Evolutionary conservation across 2,888 invertebrate genomes (phyloP).

Genomic region (Magallana nippona): DNA sequence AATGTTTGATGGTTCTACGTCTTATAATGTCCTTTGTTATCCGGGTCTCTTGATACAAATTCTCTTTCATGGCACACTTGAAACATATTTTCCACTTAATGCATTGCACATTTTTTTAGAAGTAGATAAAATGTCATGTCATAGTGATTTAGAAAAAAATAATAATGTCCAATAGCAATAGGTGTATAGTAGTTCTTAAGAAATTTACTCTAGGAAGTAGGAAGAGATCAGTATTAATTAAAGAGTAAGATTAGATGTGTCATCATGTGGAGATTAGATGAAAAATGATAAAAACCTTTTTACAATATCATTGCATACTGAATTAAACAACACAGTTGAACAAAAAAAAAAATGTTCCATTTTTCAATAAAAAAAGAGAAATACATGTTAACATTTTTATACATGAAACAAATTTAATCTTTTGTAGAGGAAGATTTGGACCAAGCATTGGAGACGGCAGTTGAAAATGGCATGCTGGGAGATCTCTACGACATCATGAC

Average conservation of each 20-base stretch:
- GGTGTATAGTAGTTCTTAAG: too few relatives aligned
- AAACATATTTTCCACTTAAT: too few relatives aligned
- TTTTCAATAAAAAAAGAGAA: not conserved
- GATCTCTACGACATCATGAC: constrained; percentile 56
- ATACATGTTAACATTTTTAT: not conserved
- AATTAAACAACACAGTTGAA: too few relatives aligned
- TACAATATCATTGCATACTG: too few relatives aligned
- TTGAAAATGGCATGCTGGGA: constrained; percentile 59
- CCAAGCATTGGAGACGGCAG: constrained; percentile 52
- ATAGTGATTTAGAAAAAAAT: too few relatives aligned
- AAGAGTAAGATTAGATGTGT: too few relatives aligned
- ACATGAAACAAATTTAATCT: not conserved
- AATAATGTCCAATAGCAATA: too few relatives aligned
- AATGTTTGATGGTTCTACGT: not conserved
- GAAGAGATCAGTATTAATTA: too few relatives aligned
- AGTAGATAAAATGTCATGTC: not conserved
- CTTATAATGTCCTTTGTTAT: not conserved
- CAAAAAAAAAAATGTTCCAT: not conserved
- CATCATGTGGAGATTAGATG: too few relatives aligned
- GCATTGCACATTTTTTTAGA: not conserved
- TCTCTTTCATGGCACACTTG: too few relatives aligned
- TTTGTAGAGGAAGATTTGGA: constrained; percentile 60
- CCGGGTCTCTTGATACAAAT: not conserved
- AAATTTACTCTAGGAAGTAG: too few relatives aligned
- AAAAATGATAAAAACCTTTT: too few relatives aligned